phyloP scores from a whole-genome alignment of 2,888 invertebrate species.

The Drosophila mimica region DNA sequence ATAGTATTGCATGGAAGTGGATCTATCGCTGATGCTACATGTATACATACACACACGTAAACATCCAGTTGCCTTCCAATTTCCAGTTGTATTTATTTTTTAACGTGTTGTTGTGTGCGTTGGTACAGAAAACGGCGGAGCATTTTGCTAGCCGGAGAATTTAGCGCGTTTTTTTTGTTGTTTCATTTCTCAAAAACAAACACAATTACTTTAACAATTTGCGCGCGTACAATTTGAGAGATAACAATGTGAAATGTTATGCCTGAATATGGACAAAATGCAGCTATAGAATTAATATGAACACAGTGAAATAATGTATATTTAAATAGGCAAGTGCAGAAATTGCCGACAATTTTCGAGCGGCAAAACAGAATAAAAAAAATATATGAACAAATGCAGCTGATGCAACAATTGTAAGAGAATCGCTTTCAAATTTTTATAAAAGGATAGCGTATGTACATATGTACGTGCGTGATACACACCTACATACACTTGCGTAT shows the following conservation, averaged over 20 bases:
- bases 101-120: conserved; percentile 74
- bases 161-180: conserved; percentile 68
- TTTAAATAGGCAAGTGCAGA: conserved; percentile 11
- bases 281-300: conserved; percentile 18
- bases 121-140: conserved; percentile 66
- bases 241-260: conserved; percentile 34
- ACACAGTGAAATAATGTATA: conserved; percentile 17
- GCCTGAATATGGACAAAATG: conserved; percentile 15
- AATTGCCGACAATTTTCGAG: conserved; percentile 38
- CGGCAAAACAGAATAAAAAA: conserved; percentile 20
- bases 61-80: conserved; percentile 51
- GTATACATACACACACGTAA: conserved; percentile 68
- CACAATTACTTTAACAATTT: conserved; percentile 5
- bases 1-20: conserved; percentile 32
- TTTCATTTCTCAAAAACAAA: conserved; percentile 6
- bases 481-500: conserved; percentile 8
- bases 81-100: conserved; percentile 82
- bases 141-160: conserved; percentile 66
- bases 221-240: conserved; percentile 26
- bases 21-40: conserved; percentile 42
- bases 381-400: conserved; percentile 6
- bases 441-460: conserved; percentile 24
- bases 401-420: conserved; percentile 45
- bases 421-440: conserved; percentile 45
- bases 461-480: neutral